These are phyloP conservation scores for Pempheris klunzingeri DNA, from an alignment of 2,797 vertebrate genomes.

Conservation along the genomic window DNA sequence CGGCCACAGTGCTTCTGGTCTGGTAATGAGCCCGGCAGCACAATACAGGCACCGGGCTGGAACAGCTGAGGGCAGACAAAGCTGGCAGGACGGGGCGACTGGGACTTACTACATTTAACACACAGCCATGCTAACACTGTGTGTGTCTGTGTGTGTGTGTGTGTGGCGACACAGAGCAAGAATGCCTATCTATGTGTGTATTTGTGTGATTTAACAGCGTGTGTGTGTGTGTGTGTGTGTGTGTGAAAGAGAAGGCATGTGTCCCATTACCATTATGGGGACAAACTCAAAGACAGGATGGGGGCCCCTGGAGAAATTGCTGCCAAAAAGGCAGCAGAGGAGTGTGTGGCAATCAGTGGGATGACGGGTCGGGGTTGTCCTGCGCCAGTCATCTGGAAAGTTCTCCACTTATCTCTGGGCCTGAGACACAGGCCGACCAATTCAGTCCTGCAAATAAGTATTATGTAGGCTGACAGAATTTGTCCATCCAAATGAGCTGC, in stretches of 20 bases:
- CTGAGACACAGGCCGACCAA: constrained; percentile 73
- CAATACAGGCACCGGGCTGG: constrained; percentile 88
- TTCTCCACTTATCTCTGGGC: constrained; percentile 79
- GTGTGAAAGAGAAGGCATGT: constrained; percentile 68
- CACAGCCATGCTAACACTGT: constrained; percentile 65
- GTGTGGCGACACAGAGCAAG: constrained; percentile 27
- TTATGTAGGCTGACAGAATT: constrained; percentile 73
- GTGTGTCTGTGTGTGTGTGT: constrained; percentile 31
- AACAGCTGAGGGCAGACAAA: constrained; percentile 87
- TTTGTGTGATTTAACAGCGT: constrained; percentile 31
- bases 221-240: constrained; percentile 42
- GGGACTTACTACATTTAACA: constrained; percentile 83
- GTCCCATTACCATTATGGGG: constrained; percentile 77
- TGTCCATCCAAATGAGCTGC: constrained; percentile 72
- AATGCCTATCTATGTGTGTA: constrained; percentile 31
- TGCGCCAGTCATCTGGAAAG: constrained; percentile 83
- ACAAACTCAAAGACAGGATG: constrained; percentile 76
- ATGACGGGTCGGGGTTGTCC: constrained; percentile 80
- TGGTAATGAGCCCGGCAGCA: constrained; percentile 88
- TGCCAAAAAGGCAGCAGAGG: constrained; percentile 81
- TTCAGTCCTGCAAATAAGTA: constrained; percentile 70
- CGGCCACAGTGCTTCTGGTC: constrained; percentile 82
- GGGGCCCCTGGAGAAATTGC: constrained; percentile 74
- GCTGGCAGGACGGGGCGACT: constrained; percentile 81
- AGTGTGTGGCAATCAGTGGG: constrained; percentile 83